Conservation (phyloP, 2,888 invertebrate species). For the Elegia similella region DNA sequence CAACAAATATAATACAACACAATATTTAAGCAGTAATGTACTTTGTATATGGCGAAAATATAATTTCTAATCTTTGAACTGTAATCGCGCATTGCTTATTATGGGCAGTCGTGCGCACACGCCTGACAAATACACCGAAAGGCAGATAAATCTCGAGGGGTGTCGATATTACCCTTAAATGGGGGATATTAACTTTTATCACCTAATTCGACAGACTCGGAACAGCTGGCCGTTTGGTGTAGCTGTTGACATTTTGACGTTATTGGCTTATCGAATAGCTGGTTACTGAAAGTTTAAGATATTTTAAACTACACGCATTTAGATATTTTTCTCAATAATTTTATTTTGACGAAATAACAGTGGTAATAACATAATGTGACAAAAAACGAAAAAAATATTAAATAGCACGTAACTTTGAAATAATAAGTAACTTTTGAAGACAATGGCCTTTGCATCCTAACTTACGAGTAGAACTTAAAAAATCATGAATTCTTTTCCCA, state of each 20-base stretch:
- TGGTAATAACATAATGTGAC: too few species aligned
- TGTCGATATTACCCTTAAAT: conserved; percentile 53
- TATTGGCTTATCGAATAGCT: conserved; percentile 31
- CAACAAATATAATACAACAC: neutral
- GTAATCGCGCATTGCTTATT: conserved; percentile 17
- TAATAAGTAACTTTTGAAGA: too few species aligned
- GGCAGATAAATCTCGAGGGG: conserved; percentile 53
- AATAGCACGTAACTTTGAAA: too few species aligned
- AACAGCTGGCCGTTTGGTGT: conserved; percentile 51
- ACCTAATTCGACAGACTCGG: conserved; percentile 31
- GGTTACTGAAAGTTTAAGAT: neutral
- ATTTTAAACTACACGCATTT: conserved; percentile 26
- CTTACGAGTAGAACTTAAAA: too few species aligned
- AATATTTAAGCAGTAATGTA: conserved; percentile 3
- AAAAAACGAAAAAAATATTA: too few species aligned
- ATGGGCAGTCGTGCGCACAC: conserved; percentile 31
- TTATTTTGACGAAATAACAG: too few species aligned
- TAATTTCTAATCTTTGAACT: neutral
- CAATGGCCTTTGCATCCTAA: too few species aligned
- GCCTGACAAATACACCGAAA: conserved; percentile 39
- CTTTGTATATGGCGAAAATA: neutral
- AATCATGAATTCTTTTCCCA: too few species aligned
- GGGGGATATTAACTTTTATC: conserved; percentile 55
- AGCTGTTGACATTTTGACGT: conserved; percentile 41
- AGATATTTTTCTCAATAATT: too few species aligned